phyloP scores from a whole-genome alignment of 2,797 vertebrate genomes.

The Paramormyrops hopkinsi region DNA sequence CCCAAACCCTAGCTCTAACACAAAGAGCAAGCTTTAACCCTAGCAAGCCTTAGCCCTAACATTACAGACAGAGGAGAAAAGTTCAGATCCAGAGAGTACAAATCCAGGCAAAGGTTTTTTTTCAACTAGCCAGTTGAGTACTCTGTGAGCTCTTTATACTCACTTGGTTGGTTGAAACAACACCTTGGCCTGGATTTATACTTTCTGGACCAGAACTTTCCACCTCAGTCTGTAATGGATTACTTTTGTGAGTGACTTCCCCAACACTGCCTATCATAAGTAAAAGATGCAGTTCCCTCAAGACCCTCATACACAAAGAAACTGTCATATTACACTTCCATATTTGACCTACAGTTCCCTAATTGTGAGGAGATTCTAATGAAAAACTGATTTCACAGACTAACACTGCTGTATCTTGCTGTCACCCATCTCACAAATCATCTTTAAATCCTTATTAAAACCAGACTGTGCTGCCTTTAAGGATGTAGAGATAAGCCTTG shows the following conservation, averaged over 20 bases:
- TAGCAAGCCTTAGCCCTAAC: background rate
- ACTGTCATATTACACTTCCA: background rate
- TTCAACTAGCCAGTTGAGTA: background rate
- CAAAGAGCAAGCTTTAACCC: background rate
- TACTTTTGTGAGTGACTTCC: background rate
- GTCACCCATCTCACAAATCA: background rate
- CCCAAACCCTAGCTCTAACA: background rate
- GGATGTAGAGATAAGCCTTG: background rate
- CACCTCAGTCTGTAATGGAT: background rate
- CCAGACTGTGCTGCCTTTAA: background rate
- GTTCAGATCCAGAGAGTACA: background rate
- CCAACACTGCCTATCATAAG: background rate
- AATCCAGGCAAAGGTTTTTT: background rate
- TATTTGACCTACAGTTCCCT: background rate
- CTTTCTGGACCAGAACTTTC: background rate
- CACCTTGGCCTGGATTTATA: background rate
- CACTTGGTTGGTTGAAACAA: background rate
- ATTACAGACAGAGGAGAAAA: background rate
- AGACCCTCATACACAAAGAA: background rate
- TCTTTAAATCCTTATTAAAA: background rate
- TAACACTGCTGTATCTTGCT: background rate
- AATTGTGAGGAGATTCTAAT: background rate
- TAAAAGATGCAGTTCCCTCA: background rate
- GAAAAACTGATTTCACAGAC: background rate
- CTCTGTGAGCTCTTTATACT: background rate